Base-by-base conservation (phyloP, 2,113 vertebrate species). In the Pangasianodon gigas region DNA sequence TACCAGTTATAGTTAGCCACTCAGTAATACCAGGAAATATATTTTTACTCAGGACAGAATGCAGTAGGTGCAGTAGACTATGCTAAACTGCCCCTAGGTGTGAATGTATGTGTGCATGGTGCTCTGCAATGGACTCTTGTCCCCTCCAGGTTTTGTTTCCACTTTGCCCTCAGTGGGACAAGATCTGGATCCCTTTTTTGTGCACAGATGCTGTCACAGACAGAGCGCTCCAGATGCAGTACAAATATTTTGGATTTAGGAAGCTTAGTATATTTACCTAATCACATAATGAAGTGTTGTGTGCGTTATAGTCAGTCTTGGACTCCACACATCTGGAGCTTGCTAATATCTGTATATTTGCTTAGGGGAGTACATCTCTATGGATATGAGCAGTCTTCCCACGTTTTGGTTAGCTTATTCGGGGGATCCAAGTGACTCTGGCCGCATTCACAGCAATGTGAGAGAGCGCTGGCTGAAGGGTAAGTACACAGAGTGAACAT, bases 361-460 rank as follows among this genome's bases (percentile, higher is more conserved):
- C 37, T 71, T 89, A 96, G 96, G 97, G 26, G 92, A 95, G 52
- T 97, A 97, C 75, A 80, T 95, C 56, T 54, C 93, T 0, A 93
- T 97, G 95, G 95, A 96, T 88, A 95, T 96, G 93, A 95, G 84
- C 14, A 51, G 71, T 6, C 93, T 96, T 7, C 97, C 97, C 0
- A 85, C 29, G 0, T 96, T 97, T 90, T 97, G 97, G 97, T 91
- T 97, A 85, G 96, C 96, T 32, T 97, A 96, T 89, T 93, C 96
- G 91, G 94, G 96, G 6, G 96, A 97, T 91, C 96, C 97, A 77
- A 97, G 96, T 74, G 96, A 97, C 91, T 97, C 97, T 16, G 97
- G 97, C 10, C 95, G 95, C 24, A 97, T 97, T 92, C 97, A 97
- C 89, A 97, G 96, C 91, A 96, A 96, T 87, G 93, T 97, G 77